Percentiles rank a stretch among this genome's conserved stretches.
phyloP scores from a whole-genome alignment of 1,140 invertebrate genomes.

The Homarus americanus region DNA sequence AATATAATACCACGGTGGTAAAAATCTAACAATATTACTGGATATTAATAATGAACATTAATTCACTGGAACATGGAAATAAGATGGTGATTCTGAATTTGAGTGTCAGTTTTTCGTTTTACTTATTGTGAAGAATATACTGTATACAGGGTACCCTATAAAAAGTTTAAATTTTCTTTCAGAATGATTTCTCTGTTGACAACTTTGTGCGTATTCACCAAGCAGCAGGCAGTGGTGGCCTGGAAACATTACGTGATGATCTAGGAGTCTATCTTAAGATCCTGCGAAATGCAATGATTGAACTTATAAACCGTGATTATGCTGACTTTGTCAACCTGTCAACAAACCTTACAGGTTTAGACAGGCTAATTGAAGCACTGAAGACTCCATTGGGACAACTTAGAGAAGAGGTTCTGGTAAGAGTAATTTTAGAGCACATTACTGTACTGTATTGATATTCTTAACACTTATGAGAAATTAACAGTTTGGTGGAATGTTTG shows the following conservation, averaged over 20 bases:
- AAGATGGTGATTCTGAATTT: too few relatives aligned
- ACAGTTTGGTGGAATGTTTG: too few relatives aligned
- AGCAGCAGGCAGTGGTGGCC: conserved; percentile 87
- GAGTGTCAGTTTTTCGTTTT: too few relatives aligned
- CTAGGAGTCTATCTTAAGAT: conserved; percentile 93
- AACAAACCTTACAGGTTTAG: conserved; percentile 93
- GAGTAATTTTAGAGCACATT: not conserved
- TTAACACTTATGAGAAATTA: too few relatives aligned
- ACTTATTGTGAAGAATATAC: too few relatives aligned
- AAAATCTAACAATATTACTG: too few relatives aligned
- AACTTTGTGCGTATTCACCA: conserved; percentile 86
- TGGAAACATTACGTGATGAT: conserved; percentile 94
- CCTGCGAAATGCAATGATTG: conserved; percentile 94
- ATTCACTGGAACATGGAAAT: too few relatives aligned
- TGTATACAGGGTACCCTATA: too few relatives aligned
- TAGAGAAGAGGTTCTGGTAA: conserved; percentile 88
- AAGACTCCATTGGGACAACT: conserved; percentile 87
- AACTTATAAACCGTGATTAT: conserved; percentile 98
- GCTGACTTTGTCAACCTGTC: conserved; percentile 98
- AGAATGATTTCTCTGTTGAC: conserved; percentile 93
- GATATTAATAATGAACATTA: too few relatives aligned
- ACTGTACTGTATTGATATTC: too few relatives aligned
- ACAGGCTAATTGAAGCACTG: conserved; percentile 90
- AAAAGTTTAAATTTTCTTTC: conserved; percentile 75
- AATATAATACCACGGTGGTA: too few relatives aligned